These are phyloP conservation scores for Heliconius cydno DNA, from an alignment of 2,888 invertebrate species.

Conservation along the genomic window DNA sequence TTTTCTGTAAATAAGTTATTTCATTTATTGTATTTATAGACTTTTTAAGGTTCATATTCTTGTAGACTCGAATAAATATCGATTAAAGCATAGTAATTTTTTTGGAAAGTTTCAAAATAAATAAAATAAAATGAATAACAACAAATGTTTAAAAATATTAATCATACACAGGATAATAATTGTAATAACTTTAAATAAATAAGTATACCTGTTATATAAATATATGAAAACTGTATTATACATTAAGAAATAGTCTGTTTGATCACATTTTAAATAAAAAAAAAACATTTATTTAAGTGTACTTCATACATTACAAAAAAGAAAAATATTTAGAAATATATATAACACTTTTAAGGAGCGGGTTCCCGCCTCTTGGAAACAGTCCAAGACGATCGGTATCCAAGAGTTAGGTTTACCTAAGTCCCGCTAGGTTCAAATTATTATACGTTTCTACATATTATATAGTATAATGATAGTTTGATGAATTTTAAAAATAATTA, in stretches of 20 bases:
- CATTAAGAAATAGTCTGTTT: background rate
- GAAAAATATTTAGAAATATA: conserved; percentile 1
- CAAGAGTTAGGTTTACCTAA: too few relatives aligned
- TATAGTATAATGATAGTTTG: too few relatives aligned
- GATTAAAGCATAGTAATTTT: background rate
- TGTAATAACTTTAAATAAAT: background rate
- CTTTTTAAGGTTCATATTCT: background rate
- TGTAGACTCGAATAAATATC: background rate
- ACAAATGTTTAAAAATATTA: background rate
- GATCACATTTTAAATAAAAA: background rate
- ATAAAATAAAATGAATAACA: background rate
- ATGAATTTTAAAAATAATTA: too few relatives aligned
- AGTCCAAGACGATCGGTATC: too few relatives aligned
- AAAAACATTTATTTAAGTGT: background rate
- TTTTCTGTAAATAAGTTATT: conserved; percentile 55
- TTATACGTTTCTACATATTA: too few relatives aligned
- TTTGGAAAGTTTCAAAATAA: background rate
- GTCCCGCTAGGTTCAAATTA: too few relatives aligned
- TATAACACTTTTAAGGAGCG: background rate
- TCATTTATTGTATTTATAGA: conserved; percentile 35
- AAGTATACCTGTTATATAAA: background rate
- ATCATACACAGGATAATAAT: background rate
- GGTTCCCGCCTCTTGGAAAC: too few relatives aligned
- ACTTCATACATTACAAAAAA: background rate
- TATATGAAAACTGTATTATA: background rate